A percentile compares a stretch with the other conserved stretches of the same genome.
Conservation (phyloP, 1,140 invertebrate genomes). For the Cecropterus lyciades region DNA sequence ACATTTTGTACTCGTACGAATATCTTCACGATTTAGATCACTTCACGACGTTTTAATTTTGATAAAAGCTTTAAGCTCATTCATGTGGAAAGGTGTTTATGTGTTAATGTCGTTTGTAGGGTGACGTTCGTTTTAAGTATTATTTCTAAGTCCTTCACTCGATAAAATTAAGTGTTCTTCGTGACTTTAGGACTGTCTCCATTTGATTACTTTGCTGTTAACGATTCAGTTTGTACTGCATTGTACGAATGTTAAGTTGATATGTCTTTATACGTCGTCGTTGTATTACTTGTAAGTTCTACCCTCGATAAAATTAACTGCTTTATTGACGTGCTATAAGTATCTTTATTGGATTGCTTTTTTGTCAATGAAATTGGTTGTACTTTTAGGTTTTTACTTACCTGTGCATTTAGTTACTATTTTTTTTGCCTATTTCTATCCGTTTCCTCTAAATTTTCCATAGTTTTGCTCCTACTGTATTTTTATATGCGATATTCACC, state of each 20-base stretch:
- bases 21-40: slow-evolving; percentile 11
- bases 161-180: slow-evolving; percentile 18
- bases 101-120: slow-evolving; percentile 12
- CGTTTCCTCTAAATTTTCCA: too few relatives aligned
- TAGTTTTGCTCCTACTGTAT: too few relatives aligned
- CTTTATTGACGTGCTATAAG: too few relatives aligned
- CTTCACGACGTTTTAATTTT: slow-evolving; percentile 30
- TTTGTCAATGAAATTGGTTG: too few relatives aligned
- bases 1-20: slow-evolving; percentile 16
- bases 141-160: slow-evolving; percentile 10
- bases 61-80: slow-evolving; percentile 27
- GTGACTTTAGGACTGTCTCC: background rate
- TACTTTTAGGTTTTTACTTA: too few relatives aligned
- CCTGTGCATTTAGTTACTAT: too few relatives aligned
- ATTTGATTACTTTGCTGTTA: slow-evolving; percentile 16
- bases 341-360: too few relatives aligned
- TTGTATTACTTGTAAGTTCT: too few relatives aligned
- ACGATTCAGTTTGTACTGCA: background rate
- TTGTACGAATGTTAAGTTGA: background rate
- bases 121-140: slow-evolving; percentile 8
- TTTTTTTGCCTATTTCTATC: too few relatives aligned
- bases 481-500: too few relatives aligned
- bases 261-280: too few relatives aligned
- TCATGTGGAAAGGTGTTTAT: slow-evolving; percentile 19
- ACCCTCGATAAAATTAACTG: too few relatives aligned